Base-by-base conservation (phyloP, 2,113 vertebrate species). In the Calyptommatus sinebrachiatus region DNA sequence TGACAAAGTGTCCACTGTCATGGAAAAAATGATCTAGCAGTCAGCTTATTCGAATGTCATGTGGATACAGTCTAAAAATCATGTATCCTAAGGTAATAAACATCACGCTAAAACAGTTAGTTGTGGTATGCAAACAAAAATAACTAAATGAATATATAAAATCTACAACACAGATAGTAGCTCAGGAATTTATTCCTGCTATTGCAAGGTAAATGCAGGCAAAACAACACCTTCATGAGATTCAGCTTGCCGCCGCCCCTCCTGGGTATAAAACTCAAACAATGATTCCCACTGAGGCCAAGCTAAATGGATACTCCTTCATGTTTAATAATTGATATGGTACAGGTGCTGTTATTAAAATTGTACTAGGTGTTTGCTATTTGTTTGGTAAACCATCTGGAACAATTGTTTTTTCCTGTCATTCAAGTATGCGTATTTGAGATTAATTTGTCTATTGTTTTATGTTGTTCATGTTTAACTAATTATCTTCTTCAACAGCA, bases 331-430 rank as follows among this genome's bases (percentile, higher is more conserved):
- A n/a, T 26, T 8, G 14, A 65, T 46, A 46, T 20, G 4, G 21
- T 45, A 71, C 75, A 78, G 31, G 35, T 60, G 50, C 57, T 71
- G 50, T 63, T 84, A 71, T 76, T 46, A 48, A 67, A 28, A 46
- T 71, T 5, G 35, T 16, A 71, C 66, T 67, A 84, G 41, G 66
- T 45, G 28, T 53, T 66, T 20, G 21, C 65, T 8, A 3, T 20
- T 46, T 68, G 14, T 48, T 45, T 78, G 31, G 35, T 20, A 53
- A 9, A 50, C 53, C 50, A 67, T 68, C 50, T 71, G 26, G 45
- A 79, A 50, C 11, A 22, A 46, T 41, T 41, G 57, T 21, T 45
- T 28, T 41, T 69, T 50, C 9, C 31, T 65, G 31, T 46, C 67
- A 70, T 48, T 21, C 29, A 69, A 31, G 8, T 60, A 45, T 20